Evolutionary conservation across 2,113 vertebrate genomes (phyloP).

Genomic region (Takifugu flavidus): DNA sequence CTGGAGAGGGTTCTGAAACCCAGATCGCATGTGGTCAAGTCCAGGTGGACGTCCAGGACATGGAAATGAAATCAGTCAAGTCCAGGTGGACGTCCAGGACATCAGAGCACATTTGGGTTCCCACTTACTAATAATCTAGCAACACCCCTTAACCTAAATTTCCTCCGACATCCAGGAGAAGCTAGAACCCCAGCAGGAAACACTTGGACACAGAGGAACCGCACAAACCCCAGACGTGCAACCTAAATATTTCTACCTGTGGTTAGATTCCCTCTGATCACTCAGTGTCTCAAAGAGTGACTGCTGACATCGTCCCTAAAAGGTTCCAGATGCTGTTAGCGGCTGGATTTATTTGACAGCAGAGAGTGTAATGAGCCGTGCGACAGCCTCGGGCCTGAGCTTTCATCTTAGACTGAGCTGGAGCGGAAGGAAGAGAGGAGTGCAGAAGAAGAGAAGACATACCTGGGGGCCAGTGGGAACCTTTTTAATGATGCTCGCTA

Average conservation of each 20-base stretch:
- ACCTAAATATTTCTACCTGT: background rate
- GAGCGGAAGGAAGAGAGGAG: conserved; percentile 10
- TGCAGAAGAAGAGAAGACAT: background rate
- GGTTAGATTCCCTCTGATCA: background rate
- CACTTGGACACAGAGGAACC: background rate
- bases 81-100: too few species aligned
- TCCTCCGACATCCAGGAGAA: background rate
- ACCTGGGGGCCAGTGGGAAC: too few species aligned
- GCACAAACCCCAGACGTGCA: background rate
- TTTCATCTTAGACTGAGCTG: conserved; percentile 46
- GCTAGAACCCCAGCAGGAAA: background rate
- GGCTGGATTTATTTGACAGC: conserved; percentile 20
- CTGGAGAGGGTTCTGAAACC: too few species aligned
- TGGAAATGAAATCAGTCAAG: too few species aligned
- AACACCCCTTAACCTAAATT: background rate
- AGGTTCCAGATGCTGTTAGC: conserved; percentile 18
- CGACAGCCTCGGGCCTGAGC: conserved; percentile 31
- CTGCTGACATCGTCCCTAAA: conserved; percentile 6
- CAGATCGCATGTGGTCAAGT: too few species aligned
- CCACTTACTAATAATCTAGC: background rate
- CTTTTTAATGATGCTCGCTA: too few species aligned
- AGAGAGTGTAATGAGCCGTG: conserved; percentile 36
- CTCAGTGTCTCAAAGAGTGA: background rate
- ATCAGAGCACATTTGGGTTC: too few species aligned
- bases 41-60: too few species aligned